These are phyloP conservation scores for Drosophila sucinea DNA, from an alignment of 1,140 invertebrate species.

Conservation along the genomic window DNA sequence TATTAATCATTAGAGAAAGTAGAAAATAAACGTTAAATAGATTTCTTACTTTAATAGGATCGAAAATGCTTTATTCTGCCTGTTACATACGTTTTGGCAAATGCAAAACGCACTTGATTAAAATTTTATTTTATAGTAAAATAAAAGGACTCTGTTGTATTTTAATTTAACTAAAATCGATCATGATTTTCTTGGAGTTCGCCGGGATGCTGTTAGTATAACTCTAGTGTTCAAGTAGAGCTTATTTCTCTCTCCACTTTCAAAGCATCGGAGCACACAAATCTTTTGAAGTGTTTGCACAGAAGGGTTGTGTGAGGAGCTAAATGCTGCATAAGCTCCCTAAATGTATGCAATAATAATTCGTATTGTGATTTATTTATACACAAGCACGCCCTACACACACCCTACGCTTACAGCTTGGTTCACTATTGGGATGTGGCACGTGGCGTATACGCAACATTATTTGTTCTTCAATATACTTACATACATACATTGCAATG, in stretches of 20 bases:
- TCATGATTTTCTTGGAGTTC: too few species aligned
- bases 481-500: conserved; percentile 17
- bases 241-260: background rate
- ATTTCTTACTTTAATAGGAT: too few species aligned
- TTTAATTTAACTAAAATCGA: too few species aligned
- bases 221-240: background rate
- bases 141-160: too few species aligned
- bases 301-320: background rate
- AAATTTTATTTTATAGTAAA: too few species aligned
- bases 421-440: background rate
- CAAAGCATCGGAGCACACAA: background rate
- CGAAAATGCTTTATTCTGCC: too few species aligned
- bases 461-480: background rate
- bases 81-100: too few species aligned
- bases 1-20: background rate
- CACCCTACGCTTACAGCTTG: background rate
- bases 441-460: conserved; percentile 6
- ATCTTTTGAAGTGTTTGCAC: background rate
- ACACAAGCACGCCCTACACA: background rate
- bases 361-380: conserved; percentile 21
- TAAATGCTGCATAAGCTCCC: background rate
- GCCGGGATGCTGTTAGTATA: too few species aligned
- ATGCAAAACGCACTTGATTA: too few species aligned
- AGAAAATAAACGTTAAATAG: background rate
- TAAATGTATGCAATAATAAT: conserved; percentile 18